Conservation (phyloP, 2,888 invertebrate genomes). For the Limnephilus marmoratus region DNA sequence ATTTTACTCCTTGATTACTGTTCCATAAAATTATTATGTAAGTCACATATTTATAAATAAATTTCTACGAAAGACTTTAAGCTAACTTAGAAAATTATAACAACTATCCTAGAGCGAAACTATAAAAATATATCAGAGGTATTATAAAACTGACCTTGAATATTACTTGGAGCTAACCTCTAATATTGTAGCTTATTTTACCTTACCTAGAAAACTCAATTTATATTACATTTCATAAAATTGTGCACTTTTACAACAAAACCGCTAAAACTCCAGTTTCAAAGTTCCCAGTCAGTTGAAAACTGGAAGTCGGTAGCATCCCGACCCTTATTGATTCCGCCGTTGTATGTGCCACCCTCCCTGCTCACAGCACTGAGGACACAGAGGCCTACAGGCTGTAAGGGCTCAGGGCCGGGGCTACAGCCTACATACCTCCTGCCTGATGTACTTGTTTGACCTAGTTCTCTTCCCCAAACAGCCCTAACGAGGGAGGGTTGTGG, state of each 20-base stretch:
- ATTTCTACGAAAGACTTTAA: too few species aligned
- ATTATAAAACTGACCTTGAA: too few species aligned
- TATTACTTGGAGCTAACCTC: too few species aligned
- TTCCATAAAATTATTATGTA: too few species aligned
- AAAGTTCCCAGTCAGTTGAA: not conserved
- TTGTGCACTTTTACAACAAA: too few species aligned
- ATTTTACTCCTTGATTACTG: too few species aligned
- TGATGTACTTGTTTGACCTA: conserved; percentile 37
- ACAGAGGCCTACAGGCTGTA: conserved; percentile 34
- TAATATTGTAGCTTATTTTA: too few species aligned
- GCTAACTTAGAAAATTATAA: not conserved
- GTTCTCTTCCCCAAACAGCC: conserved; percentile 2
- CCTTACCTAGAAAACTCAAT: not conserved
- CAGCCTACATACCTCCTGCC: conserved; percentile 4
- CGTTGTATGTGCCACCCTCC: conserved; percentile 9
- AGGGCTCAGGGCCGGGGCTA: not conserved
- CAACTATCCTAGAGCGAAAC: not conserved
- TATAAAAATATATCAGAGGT: too few species aligned
- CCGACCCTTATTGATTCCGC: conserved; percentile 42
- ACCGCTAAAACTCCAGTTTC: not conserved
- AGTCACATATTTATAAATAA: too few species aligned
- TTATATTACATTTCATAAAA: not conserved
- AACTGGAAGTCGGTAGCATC: not conserved
- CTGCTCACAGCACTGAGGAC: not conserved
- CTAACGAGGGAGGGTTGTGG: conserved; percentile 46